A percentile compares a stretch with the other conserved stretches of the same genome.
Evolutionary conservation across 1,140 invertebrate species (phyloP).

Genomic region (Frieseomelitta varia): DNA sequence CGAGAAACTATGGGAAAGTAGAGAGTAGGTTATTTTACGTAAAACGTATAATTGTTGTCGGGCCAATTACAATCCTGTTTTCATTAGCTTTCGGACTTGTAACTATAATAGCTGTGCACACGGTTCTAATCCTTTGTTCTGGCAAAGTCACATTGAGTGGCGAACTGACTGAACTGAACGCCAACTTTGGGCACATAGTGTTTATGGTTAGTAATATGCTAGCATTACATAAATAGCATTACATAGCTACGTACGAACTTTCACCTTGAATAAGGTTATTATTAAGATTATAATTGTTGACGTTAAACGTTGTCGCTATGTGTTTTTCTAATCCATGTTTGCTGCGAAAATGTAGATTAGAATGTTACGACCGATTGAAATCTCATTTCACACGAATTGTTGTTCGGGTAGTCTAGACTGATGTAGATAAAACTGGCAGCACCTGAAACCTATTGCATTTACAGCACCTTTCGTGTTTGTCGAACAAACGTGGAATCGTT

Average conservation of each 20-base stretch:
- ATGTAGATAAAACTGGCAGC: neutral
- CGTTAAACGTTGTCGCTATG: neutral
- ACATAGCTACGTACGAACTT: conserved; percentile 18
- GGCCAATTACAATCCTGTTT: conserved; percentile 45
- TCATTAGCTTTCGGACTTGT: conserved; percentile 39
- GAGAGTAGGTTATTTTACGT: conserved; percentile 24
- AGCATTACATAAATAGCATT: conserved; percentile 45
- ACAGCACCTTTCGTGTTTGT: neutral
- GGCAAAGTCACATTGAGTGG: conserved; percentile 37
- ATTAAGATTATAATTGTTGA: neutral
- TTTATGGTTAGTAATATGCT: conserved; percentile 33
- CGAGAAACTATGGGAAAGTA: neutral
- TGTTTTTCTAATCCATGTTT: neutral
- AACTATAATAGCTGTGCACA: conserved; percentile 33
- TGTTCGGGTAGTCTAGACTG: too few relatives aligned
- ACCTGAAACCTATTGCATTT: too few relatives aligned
- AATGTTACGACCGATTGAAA: neutral
- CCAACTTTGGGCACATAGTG: conserved; percentile 19
- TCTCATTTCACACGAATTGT: neutral
- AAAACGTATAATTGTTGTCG: conserved; percentile 27
- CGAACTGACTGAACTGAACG: conserved; percentile 46
- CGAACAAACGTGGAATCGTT: neutral
- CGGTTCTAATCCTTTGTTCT: conserved; percentile 48
- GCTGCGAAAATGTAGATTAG: too few relatives aligned
- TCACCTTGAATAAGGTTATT: neutral